phyloP scores from a whole-genome alignment of 2,888 invertebrate genomes.

The Drosophila bunnanda region DNA sequence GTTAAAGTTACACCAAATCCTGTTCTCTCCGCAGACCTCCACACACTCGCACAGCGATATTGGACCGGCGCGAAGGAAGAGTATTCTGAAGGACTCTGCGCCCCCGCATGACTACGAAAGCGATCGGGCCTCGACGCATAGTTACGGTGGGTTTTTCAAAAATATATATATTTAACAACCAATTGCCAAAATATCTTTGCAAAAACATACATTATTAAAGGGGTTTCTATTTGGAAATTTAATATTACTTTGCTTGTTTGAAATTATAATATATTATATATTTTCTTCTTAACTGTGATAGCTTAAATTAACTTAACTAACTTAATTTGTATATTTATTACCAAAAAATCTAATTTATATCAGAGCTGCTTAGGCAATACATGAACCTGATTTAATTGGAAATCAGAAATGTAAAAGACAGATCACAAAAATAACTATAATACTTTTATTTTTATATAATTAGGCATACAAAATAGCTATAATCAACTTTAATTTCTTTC shows the following conservation, averaged over 20 bases:
- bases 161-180: neutral
- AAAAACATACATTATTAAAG: neutral
- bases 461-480: too few species aligned
- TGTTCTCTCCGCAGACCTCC: constrained; percentile 83
- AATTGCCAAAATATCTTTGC: neutral
- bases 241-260: too few species aligned
- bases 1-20: neutral
- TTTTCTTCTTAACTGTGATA: neutral
- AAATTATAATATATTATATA: too few species aligned
- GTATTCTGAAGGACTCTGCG: constrained; percentile 88
- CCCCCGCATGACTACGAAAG: constrained; percentile 82
- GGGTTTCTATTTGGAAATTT: accelerated
- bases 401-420: too few species aligned
- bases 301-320: neutral
- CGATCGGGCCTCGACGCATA: constrained; percentile 83
- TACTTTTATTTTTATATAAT: too few species aligned
- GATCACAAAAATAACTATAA: too few species aligned
- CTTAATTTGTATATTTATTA: neutral
- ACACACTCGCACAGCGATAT: constrained; percentile 87
- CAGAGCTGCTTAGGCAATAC: neutral
- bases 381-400: neutral
- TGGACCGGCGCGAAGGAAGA: constrained; percentile 90
- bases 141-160: constrained; percentile 70
- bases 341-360: too few species aligned
- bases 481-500: too few species aligned